Conservation (phyloP, 1,140 invertebrate genomes). For the Choristoneura fumiferana region DNA sequence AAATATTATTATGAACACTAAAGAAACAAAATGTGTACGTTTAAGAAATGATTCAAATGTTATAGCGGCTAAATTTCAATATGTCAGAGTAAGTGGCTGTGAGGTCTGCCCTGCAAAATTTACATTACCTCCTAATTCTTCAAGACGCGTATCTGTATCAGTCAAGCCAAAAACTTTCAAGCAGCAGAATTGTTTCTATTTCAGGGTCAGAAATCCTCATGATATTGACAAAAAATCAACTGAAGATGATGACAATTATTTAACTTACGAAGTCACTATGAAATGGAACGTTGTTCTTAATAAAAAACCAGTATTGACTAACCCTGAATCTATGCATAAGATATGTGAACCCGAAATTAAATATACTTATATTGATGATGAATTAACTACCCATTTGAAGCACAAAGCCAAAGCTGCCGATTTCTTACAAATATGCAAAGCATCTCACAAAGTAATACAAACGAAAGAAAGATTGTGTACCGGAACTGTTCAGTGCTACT, state of each 20-base stretch:
- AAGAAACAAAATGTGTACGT: slow-evolving; percentile 43
- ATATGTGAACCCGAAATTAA: slow-evolving; percentile 40
- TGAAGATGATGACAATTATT: slow-evolving; percentile 39
- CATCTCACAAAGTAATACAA: slow-evolving; percentile 28
- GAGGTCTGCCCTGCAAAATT: slow-evolving; percentile 47
- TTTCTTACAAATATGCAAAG: slow-evolving; percentile 41
- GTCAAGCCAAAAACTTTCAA: slow-evolving; percentile 53
- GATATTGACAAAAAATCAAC: slow-evolving; percentile 27
- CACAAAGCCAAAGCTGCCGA: slow-evolving; percentile 1
- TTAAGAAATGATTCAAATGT: slow-evolving; percentile 54
- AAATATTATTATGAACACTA: slow-evolving; percentile 47
- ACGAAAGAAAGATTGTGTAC: slow-evolving; percentile 36
- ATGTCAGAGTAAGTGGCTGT: slow-evolving; percentile 47
- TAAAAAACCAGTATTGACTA: slow-evolving; percentile 29
- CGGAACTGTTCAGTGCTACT: slow-evolving; percentile 38
- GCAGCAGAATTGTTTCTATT: slow-evolving; percentile 41
- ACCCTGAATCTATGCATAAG: slow-evolving; percentile 58
- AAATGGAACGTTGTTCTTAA: slow-evolving; percentile 43
- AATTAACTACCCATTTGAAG: slow-evolving; percentile 28
- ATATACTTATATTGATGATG: slow-evolving; percentile 53
- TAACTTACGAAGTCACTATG: slow-evolving; percentile 43
- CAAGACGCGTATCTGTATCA: slow-evolving; percentile 38
- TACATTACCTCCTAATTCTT: slow-evolving; percentile 49
- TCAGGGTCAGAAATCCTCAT: slow-evolving; percentile 52
- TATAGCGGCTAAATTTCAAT: slow-evolving; percentile 47